Percentiles rank a stretch among this genome's conserved stretches.
Conservation (phyloP, 2,888 invertebrate species). For the Acanthopleura granulata region DNA sequence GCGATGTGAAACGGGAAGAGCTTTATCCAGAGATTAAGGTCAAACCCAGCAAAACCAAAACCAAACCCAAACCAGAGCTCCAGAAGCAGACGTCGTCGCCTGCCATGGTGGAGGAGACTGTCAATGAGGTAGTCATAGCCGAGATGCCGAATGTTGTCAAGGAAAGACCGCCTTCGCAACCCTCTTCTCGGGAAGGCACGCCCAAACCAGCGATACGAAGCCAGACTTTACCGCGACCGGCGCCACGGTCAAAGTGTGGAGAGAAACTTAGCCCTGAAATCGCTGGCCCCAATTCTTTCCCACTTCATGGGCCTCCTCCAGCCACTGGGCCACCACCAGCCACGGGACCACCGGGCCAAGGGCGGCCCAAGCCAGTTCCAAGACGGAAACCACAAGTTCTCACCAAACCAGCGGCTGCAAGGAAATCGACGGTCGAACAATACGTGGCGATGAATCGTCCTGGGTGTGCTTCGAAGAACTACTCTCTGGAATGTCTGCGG, state of each 20-base stretch:
- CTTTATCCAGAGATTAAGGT: constrained; percentile 1
- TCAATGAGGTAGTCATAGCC: not conserved
- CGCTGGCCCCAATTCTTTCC: constrained; percentile 32
- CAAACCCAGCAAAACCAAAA: not conserved
- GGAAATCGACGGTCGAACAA: constrained; percentile 43
- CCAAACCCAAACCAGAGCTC: not conserved
- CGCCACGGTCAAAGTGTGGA: constrained; percentile 19
- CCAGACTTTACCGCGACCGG: constrained; percentile 18
- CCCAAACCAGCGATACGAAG: constrained; percentile 5
- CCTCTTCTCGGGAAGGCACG: not conserved
- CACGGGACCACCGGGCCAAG: constrained; percentile 41
- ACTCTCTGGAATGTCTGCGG: constrained; percentile 51
- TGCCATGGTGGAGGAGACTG: not conserved
- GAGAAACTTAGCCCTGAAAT: constrained; percentile 31
- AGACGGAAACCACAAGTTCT: constrained; percentile 45
- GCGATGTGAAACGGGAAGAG: constrained; percentile 23
- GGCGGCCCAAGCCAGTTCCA: constrained; percentile 54
- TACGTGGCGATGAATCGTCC: constrained; percentile 63
- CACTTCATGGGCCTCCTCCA: constrained; percentile 38
- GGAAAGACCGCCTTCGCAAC: not conserved
- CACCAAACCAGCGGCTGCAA: constrained; percentile 27
- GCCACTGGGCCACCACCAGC: constrained; percentile 46
- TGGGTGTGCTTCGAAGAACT: constrained; percentile 43
- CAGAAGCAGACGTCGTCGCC: not conserved
- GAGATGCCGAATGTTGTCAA: not conserved